These are phyloP conservation scores for Octopus sinensis DNA, from an alignment of 1,140 invertebrate species.

Conservation along the genomic window DNA sequence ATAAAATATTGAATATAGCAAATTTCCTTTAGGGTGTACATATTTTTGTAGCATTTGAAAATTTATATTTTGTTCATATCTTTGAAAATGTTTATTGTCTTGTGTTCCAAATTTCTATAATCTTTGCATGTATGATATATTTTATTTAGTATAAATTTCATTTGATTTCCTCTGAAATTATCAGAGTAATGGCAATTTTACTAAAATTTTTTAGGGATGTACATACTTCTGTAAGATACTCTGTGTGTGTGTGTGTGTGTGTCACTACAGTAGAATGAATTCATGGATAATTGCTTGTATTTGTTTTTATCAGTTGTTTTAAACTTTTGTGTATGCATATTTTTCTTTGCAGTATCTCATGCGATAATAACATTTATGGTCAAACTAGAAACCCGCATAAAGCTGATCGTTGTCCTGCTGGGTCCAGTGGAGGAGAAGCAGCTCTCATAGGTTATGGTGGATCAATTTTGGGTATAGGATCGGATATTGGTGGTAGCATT, in stretches of 20 bases:
- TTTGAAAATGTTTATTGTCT: too few species aligned
- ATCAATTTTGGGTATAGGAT: conserved; percentile 54
- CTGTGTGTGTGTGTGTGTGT: neutral
- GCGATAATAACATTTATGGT: conserved; percentile 60
- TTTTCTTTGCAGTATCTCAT: conserved; percentile 39
- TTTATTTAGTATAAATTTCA: too few species aligned
- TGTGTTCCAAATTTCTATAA: too few species aligned
- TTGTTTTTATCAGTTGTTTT: neutral
- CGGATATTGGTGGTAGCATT: conserved; percentile 57
- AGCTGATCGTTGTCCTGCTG: conserved; percentile 49
- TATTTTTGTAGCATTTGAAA: too few species aligned
- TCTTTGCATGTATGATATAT: too few species aligned
- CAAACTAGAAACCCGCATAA: conserved; percentile 54
- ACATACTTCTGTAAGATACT: too few species aligned
- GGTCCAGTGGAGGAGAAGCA: conserved; percentile 56
- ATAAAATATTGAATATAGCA: too few species aligned
- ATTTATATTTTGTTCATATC: too few species aligned
- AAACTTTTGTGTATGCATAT: neutral
- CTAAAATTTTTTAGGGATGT: neutral
- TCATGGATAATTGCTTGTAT: neutral
- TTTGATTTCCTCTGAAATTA: neutral
- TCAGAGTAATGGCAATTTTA: neutral
- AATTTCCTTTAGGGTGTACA: too few species aligned
- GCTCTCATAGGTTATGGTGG: conserved; percentile 51
- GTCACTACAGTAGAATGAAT: neutral